Evolutionary conservation across 2,888 invertebrate species (phyloP), one percentile per base, ranked within the genome.

Genomic region (Marronus borbonicus): DNA sequence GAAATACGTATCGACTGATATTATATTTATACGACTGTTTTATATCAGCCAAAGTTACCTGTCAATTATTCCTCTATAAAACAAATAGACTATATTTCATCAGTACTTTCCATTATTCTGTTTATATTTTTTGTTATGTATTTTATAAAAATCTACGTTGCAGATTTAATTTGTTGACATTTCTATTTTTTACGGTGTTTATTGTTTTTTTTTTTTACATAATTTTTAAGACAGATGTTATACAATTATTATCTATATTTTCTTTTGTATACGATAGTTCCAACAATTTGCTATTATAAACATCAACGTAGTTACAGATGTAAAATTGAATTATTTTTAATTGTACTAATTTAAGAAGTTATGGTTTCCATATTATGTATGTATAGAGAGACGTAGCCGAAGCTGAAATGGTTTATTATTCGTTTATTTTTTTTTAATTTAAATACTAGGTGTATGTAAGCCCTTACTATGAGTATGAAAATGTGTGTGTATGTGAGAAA

Each of bases 41-140:
- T 74, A 60, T 60, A 79, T 80, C 78, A 81, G 81, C 81, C 81
- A 81, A 81, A 81, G 81, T 79, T 80, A 79, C 80, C 80, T 80
- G 82, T 82, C 82, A 82, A 82, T 82, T 82, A 82, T 80, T 81
- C 75, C 81, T 80, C 44, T 44, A 76, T 80, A 79, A 75, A 62
- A 79, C 80, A 81, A 78, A 44, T 44, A 82, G 83, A 82, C 82
- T 81, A 83, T 83, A 83, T 81, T 81, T 82, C 80, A 80, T 80
- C 64, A 50, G 28, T 58, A 24, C 20, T 60, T 44, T 65, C 44
- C 66, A 66, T 66, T 44, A 66, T 31, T 14, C 36, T 60, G 24
- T 28, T 28, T 39, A 49, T 49, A 58, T 50, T 66, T 52, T 20
- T 44, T 20, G 31, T 52, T 65, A 36, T 52, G 68, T 58, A 55